A percentile compares a stretch with the other conserved stretches of the same genome.
These are phyloP conservation scores for Cervus canadensis DNA, from an alignment of 2,113 vertebrate species.

Conservation along the genomic window DNA sequence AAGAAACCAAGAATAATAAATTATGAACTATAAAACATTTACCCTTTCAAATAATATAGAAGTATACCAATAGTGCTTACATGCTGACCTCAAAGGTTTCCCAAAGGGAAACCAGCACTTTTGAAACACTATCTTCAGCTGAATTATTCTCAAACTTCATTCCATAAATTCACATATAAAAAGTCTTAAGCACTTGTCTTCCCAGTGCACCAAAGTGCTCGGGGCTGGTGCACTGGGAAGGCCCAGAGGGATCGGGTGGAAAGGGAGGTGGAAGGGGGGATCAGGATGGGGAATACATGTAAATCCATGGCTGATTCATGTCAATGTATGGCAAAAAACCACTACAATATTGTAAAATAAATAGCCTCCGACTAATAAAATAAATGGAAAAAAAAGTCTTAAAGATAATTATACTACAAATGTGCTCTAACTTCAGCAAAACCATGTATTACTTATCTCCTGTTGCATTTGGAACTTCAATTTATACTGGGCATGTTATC, in stretches of 20 bases:
- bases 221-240: too few relatives aligned
- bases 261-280: too few relatives aligned
- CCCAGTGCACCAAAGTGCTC: too few relatives aligned
- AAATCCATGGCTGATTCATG: too few relatives aligned
- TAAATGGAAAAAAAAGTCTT: background rate
- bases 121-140: background rate
- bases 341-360: too few relatives aligned
- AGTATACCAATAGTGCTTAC: background rate
- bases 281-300: too few relatives aligned
- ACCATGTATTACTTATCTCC: background rate
- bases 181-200: background rate
- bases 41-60: background rate
- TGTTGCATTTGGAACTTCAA: background rate
- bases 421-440: background rate
- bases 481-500: background rate
- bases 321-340: too few relatives aligned
- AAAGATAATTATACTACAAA: background rate
- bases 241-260: too few relatives aligned
- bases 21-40: background rate
- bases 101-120: background rate
- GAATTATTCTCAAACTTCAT: background rate
- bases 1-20: background rate
- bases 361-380: too few relatives aligned
- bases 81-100: background rate
- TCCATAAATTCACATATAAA: background rate